Conservation (phyloP, 1,140 invertebrate genomes). For the Eriocheir sinensis region DNA sequence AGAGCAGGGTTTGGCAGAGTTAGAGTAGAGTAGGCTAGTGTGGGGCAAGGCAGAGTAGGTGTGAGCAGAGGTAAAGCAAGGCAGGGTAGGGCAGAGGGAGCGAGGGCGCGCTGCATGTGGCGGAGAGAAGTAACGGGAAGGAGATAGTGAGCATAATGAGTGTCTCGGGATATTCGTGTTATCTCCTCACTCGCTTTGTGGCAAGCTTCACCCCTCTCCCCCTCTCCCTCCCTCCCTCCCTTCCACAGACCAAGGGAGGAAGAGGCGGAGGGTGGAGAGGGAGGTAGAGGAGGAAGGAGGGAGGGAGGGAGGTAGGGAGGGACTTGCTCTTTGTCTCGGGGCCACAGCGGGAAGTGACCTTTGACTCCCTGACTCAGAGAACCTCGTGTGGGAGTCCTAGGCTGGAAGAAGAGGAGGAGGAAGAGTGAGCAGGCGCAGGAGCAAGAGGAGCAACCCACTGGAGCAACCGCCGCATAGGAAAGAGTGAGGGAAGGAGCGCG, state of each 20-base stretch:
- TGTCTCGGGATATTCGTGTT: neutral
- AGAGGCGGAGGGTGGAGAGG: conserved; percentile 17
- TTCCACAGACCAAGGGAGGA: neutral
- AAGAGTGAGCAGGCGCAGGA: too few relatives aligned
- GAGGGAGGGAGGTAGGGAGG: conserved; percentile 31
- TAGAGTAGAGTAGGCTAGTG: too few relatives aligned
- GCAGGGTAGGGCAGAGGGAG: neutral
- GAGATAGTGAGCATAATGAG: neutral
- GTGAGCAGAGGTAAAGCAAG: neutral
- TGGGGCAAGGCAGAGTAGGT: neutral
- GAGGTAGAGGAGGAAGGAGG: conserved; percentile 17
- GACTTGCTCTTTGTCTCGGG: conserved; percentile 6
- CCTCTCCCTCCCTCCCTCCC: neutral
- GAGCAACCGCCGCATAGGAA: neutral
- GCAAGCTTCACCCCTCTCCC: neutral
- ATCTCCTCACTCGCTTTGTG: conserved; percentile 1
- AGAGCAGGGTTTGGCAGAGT: neutral
- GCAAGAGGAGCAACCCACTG: too few relatives aligned
- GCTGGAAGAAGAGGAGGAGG: neutral
- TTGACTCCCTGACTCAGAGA: conserved; percentile 22
- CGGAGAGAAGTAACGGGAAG: neutral
- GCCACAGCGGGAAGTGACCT: conserved; percentile 19
- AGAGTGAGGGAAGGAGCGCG: neutral
- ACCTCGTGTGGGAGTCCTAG: conserved; percentile 1
- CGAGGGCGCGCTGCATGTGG: neutral